phyloP scores from a whole-genome alignment of 2,888 invertebrate species.

The Tinea pellionella region DNA sequence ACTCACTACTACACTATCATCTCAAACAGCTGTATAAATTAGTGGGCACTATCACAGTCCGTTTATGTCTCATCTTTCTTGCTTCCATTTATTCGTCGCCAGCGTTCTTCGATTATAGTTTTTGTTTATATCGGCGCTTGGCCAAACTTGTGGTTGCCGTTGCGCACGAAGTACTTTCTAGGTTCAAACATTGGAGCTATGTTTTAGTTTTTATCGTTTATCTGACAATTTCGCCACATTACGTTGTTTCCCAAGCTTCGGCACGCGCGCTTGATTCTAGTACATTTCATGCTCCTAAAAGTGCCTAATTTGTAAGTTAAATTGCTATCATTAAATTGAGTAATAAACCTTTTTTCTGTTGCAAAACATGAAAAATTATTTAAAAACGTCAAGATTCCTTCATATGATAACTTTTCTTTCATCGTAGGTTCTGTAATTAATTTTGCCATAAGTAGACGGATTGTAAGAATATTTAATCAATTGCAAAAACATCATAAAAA shows the following conservation, averaged over 20 bases:
- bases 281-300: constrained; percentile 48
- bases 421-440: not conserved
- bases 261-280: constrained; percentile 26
- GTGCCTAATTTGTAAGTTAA: constrained; percentile 27
- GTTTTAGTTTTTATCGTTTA: constrained; percentile 22
- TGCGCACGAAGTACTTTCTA: constrained; percentile 24
- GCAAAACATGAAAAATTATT: not conserved
- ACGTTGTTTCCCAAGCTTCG: constrained; percentile 25
- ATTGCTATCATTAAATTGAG: constrained; percentile 38
- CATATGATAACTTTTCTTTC: not conserved
- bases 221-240: constrained; percentile 26
- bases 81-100: not conserved
- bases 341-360: constrained; percentile 22
- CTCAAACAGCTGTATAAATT: not conserved
- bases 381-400: not conserved
- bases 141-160: constrained; percentile 18
- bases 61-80: not conserved
- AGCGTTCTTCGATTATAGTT: not conserved
- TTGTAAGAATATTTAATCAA: not conserved
- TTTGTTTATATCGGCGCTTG: constrained; percentile 10
- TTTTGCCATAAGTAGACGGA: not conserved
- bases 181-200: constrained; percentile 15
- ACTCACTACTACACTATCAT: not conserved
- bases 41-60: too few relatives aligned
- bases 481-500: constrained; percentile 10